A percentile compares a stretch with the other conserved stretches of the same genome.
Conservation (phyloP, 2,113 vertebrate species). For the Saguinus imperator region DNA sequence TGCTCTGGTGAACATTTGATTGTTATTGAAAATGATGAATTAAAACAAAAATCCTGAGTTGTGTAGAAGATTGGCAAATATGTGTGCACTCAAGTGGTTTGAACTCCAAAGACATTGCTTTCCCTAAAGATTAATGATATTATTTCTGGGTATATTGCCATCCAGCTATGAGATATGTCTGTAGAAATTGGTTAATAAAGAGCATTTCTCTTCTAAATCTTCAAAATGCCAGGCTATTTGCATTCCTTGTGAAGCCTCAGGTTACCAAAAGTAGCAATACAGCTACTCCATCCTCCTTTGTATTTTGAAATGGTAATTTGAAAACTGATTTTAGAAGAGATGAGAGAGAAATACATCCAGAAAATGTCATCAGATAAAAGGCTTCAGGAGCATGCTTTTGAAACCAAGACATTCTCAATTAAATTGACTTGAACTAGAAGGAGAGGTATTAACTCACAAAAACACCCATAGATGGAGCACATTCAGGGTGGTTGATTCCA, state of each 20-base stretch:
- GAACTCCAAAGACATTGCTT: slow-evolving; percentile 17
- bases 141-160: slow-evolving; percentile 32
- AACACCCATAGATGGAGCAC: neutral
- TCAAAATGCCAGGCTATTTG: slow-evolving; percentile 13
- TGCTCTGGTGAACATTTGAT: slow-evolving; percentile 29
- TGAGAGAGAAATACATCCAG: neutral
- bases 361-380: neutral
- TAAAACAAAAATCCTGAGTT: slow-evolving; percentile 48
- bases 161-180: slow-evolving; percentile 40
- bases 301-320: slow-evolving; percentile 38
- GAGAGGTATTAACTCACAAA: neutral
- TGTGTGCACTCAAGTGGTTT: slow-evolving; percentile 16
- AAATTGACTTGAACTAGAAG: neutral
- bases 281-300: neutral
- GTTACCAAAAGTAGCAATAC: slow-evolving; percentile 16
- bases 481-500: neutral
- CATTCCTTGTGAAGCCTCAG: slow-evolving; percentile 42
- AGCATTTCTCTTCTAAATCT: slow-evolving; percentile 14
- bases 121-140: slow-evolving; percentile 42
- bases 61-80: slow-evolving; percentile 2
- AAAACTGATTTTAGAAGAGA: slow-evolving; percentile 30
- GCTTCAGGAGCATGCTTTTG: neutral
- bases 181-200: slow-evolving; percentile 52
- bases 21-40: slow-evolving; percentile 43
- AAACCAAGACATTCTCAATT: neutral